Evolutionary conservation across 1,140 invertebrate species (phyloP).

Genomic region (Phortica variegata): DNA sequence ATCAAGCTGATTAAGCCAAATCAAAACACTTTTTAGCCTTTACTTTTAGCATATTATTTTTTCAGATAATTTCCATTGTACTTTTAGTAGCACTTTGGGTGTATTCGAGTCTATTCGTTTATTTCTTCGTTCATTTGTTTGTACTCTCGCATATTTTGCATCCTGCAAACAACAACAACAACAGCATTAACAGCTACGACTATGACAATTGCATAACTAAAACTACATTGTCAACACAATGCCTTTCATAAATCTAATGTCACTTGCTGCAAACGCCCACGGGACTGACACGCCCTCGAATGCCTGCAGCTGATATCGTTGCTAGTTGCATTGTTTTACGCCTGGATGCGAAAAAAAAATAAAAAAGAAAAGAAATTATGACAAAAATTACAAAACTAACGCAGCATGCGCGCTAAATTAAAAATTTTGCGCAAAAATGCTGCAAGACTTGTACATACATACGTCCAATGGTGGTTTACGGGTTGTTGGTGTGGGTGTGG

Average conservation of each 20-base stretch:
- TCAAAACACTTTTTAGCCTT: too few species aligned
- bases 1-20: too few species aligned
- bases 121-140: slow-evolving; percentile 4
- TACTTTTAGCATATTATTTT: too few species aligned
- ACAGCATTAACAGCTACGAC: too few species aligned
- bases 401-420: slow-evolving; percentile 10
- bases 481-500: too few species aligned
- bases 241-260: slow-evolving; percentile 19
- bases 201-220: too few species aligned
- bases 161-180: slow-evolving; percentile 2
- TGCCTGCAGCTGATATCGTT: too few species aligned
- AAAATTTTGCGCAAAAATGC: slow-evolving; percentile 23
- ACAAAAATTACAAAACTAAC: slow-evolving; percentile 13
- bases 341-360: too few species aligned
- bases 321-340: too few species aligned
- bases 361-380: slow-evolving; percentile 7
- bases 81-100: slow-evolving; percentile 31
- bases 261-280: slow-evolving; percentile 19
- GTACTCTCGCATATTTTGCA: background rate
- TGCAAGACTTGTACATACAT: too few species aligned
- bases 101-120: slow-evolving; percentile 11
- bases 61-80: too few species aligned
- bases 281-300: slow-evolving; percentile 3
- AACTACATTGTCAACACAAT: slow-evolving; percentile 20
- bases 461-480: too few species aligned